Percentiles rank a stretch among this genome's conserved stretches.
Evolutionary conservation across 2,888 invertebrate genomes (phyloP).

Genomic region (Lydus trimaculatus): DNA sequence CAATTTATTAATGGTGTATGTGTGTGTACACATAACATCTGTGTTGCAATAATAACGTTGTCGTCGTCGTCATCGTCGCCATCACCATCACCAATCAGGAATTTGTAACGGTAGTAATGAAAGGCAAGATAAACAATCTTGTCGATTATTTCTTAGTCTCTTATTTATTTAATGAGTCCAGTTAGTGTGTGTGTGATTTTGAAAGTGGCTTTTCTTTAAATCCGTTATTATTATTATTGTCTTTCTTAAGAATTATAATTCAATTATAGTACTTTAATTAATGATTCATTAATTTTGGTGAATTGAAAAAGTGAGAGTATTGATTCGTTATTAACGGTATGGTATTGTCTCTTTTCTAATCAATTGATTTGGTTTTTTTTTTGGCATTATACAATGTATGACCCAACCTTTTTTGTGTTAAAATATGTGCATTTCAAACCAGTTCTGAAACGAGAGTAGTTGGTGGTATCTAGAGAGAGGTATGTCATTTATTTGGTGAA

Average conservation of each 20-base stretch:
- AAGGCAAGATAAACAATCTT: conserved; percentile 16
- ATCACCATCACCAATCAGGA: not conserved
- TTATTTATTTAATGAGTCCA: not conserved
- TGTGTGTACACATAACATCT: conserved; percentile 8
- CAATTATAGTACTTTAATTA: not conserved
- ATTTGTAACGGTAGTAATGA: conserved; percentile 26
- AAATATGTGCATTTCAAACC: not conserved
- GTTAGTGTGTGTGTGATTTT: not conserved
- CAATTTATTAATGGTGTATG: conserved; percentile 14
- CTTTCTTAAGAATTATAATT: not conserved
- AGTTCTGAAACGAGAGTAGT: too few relatives aligned
- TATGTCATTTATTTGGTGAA: not conserved
- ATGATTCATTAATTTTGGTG: not conserved
- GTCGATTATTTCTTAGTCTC: not conserved
- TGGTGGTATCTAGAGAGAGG: not conserved
- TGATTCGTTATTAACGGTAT: not conserved
- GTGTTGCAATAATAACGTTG: conserved; percentile 13
- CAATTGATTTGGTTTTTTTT: not conserved
- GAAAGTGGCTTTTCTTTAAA: not conserved
- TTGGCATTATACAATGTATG: not conserved
- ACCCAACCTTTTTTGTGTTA: not conserved
- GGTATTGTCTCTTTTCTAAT: not conserved
- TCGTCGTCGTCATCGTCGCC: not conserved
- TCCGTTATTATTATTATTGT: not conserved
- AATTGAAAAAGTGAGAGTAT: not conserved